These are phyloP conservation scores for Sebastes elongatus DNA, from an alignment of 2,797 vertebrate genomes.

Conservation along the genomic window DNA sequence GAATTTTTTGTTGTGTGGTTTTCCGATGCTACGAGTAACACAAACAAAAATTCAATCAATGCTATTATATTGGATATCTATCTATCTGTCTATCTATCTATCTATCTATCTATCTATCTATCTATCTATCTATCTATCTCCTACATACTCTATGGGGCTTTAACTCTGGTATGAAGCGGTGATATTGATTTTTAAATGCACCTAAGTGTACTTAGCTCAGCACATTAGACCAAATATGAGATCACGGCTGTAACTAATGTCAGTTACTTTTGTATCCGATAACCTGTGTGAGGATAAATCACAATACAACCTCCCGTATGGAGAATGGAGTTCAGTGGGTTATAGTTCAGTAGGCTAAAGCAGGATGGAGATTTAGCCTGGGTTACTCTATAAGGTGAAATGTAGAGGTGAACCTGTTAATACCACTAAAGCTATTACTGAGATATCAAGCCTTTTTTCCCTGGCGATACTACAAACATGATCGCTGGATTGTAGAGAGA, in stretches of 20 bases:
- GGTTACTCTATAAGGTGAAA: constrained; percentile 35
- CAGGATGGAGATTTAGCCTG: constrained; percentile 13
- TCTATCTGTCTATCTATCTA: neutral
- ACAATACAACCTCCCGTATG: neutral
- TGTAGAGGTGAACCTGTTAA: constrained; percentile 46
- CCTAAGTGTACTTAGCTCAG: neutral
- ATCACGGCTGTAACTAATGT: neutral
- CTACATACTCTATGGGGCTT: neutral
- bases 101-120: too few species aligned
- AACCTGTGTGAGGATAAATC: neutral
- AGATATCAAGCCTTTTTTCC: constrained; percentile 26
- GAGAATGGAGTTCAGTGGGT: neutral
- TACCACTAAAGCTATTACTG: constrained; percentile 47
- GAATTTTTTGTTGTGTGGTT: neutral
- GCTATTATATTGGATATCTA: neutral
- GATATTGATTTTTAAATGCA: constrained; percentile 42
- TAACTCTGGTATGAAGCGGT: neutral
- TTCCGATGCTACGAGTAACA: neutral
- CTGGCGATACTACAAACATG: neutral
- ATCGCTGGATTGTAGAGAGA: neutral
- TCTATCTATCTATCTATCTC: neutral
- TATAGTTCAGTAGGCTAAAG: constrained; percentile 38
- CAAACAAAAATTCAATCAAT: neutral
- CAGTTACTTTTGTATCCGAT: neutral
- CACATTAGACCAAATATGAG: neutral